Evolutionary conservation across 2,113 vertebrate genomes (phyloP), one percentile per base, ranked within the genome.

Genomic region (Ciconia maguari): DNA sequence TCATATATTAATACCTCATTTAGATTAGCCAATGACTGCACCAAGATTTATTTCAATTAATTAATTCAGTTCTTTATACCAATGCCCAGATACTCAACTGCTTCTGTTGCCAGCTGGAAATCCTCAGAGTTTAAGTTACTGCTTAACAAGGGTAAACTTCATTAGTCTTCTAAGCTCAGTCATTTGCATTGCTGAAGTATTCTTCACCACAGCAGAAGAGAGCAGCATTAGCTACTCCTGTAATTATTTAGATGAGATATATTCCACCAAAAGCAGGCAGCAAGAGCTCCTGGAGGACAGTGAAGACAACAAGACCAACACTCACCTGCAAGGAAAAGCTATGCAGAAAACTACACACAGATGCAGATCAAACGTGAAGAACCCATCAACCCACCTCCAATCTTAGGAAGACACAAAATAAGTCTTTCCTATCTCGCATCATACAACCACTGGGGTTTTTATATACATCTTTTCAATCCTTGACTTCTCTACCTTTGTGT

Each of bases 91-190:
- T 93, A 90, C 34, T 91, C 93, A 87, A 94, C 55, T 64, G 71
- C 68, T 93, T 95, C 70, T 87, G 54, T 55, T 90, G 88, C 86
- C 74, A 93, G 83, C 41, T 68, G 75, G 82, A 95, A 94, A 80
- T 25, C 32, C 54, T 88, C 60, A 70, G 46, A 74, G 74, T 49
- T 52, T 55, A 89, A 89, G 74, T 65, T 87, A 97, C 29, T 81
- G 84, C 91, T 94, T 60, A 58, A 60, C n/a, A 69, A 83, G 68
- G 24, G 46, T 48, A 79, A 95, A 96, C 36, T 82, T 78, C 91
- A 71, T 94, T 49, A 91, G 65, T 93, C 70, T 87, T 89, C 65
- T 38, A 66, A 74, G 51, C 75, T 83, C 80, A 76, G 89, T 44
- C 87, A 77, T 68, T 95, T 90, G 92, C 70, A 78, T 36, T 86